A percentile compares a stretch with the other conserved stretches of the same genome.
These are phyloP conservation scores for Dendrolimus punctatus DNA, from an alignment of 1,140 invertebrate genomes.

Conservation along the genomic window DNA sequence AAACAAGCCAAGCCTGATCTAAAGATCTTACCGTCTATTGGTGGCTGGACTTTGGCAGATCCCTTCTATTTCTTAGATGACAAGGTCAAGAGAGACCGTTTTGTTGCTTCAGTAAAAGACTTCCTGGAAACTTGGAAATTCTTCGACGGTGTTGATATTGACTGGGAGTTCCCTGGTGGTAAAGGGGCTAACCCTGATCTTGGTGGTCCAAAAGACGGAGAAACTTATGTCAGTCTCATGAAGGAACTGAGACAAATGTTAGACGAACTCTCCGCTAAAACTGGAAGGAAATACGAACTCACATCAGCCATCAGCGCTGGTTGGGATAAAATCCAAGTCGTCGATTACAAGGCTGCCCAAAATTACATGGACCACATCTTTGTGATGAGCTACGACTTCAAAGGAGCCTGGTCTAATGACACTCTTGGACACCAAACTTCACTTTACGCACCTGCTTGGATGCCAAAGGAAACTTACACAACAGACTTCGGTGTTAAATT, in stretches of 20 bases:
- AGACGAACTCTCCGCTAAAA: slow-evolving; percentile 45
- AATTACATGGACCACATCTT: slow-evolving; percentile 65
- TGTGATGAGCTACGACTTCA: slow-evolving; percentile 65
- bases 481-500: slow-evolving; percentile 58
- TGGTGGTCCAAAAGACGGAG: slow-evolving; percentile 52
- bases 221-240: slow-evolving; percentile 52
- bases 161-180: slow-evolving; percentile 66
- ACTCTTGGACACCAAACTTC: slow-evolving; percentile 55
- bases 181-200: slow-evolving; percentile 59
- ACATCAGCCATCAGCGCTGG: slow-evolving; percentile 62
- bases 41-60: slow-evolving; percentile 65
- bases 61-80: slow-evolving; percentile 65
- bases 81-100: slow-evolving; percentile 46
- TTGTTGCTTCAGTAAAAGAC: slow-evolving; percentile 59
- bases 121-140: slow-evolving; percentile 65
- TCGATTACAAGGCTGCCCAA: slow-evolving; percentile 54
- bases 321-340: slow-evolving; percentile 65
- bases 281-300: slow-evolving; percentile 57
- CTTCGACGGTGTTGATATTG: slow-evolving; percentile 64
- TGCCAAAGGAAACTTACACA: slow-evolving; percentile 56
- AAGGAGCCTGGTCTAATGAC: slow-evolving; percentile 63
- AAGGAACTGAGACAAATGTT: slow-evolving; percentile 60
- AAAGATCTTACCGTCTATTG: slow-evolving; percentile 61
- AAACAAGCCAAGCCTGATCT: slow-evolving; percentile 58
- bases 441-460: slow-evolving; percentile 53